Base-by-base conservation (phyloP, 2,888 invertebrate genomes). In the Rhynchonema sp. region DNA sequence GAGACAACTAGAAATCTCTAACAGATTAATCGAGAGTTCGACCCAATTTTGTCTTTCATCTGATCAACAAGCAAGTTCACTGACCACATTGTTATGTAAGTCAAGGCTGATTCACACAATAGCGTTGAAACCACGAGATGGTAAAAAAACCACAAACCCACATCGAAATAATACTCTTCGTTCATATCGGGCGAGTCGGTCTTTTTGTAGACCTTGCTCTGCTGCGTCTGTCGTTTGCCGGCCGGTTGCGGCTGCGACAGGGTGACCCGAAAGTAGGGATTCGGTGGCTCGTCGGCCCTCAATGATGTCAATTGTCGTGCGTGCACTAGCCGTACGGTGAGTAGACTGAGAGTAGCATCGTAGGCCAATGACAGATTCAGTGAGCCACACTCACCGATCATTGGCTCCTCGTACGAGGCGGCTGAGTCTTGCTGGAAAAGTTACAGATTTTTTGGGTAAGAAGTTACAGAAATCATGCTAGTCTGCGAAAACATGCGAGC, bases 311-410 rank as follows among this genome's bases (percentile, higher is more conserved):
- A 64, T 59, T 73, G 71, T n/a, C 81, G 74, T 64, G 82, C 83
- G 75, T 83, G 82, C 60, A 83, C 75, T 13, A 84, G 75, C 61
- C 79, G 76, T 13, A 83, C 80, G 0, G 80, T 81, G 38, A 84
- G 77, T 61, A 83, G 76, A 17, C 80, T 81, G 25, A 80, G 80
- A 58, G 81, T 79, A 0, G 79, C 75, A 71, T 84, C 83, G 69
- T 82, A 82, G 30, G 76, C 74, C 46, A 84, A 71, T 30, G 79
- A 77, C 23, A 84, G 72, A 68, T 83, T 80, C 55, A 84, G 72
- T 57, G 80, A 80, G 30, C 84, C 84, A 23, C 68, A 64, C 25
- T 65, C 61, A 17, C 68, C 66, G 59, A 67, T 63, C 6, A 65
- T 61, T 1, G 63, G 63, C 60, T 65, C 66, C 57, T 65, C 64